phyloP scores from a whole-genome alignment of 1,140 invertebrate species.

The Paraescarpia echinospica region DNA sequence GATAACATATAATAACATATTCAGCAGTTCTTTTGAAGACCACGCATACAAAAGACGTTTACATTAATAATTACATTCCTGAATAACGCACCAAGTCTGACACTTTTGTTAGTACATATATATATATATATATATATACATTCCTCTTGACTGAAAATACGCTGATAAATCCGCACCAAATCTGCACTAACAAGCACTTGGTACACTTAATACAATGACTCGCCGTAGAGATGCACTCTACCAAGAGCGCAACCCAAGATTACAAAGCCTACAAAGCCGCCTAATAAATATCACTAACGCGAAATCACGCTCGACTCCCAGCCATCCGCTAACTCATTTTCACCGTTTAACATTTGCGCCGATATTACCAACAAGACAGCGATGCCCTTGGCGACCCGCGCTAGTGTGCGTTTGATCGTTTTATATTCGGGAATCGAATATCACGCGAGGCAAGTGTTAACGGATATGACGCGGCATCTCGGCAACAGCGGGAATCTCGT shows the following conservation, averaged over 20 bases:
- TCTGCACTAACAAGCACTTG: not conserved
- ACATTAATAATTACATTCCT: not conserved
- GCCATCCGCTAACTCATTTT: not conserved
- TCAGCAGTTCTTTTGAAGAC: not conserved
- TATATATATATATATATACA: too few species aligned
- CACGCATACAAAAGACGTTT: not conserved
- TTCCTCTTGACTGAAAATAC: not conserved
- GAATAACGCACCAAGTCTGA: too few species aligned
- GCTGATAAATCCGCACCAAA: not conserved
- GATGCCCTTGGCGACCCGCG: not conserved
- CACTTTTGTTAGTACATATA: too few species aligned
- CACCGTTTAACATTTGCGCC: not conserved
- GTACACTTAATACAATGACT: not conserved
- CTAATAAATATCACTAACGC: not conserved
- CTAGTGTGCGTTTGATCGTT: not conserved
- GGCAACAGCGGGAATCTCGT: not conserved
- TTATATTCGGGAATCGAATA: not conserved
- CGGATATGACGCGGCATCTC: not conserved
- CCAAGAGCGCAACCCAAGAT: not conserved
- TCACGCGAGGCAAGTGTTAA: not conserved
- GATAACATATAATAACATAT: not conserved
- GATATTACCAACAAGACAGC: not conserved
- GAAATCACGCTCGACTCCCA: not conserved
- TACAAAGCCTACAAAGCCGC: not conserved
- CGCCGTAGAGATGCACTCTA: too few species aligned